These are phyloP conservation scores for Pogonocichla stellata DNA, from an alignment of 2,113 vertebrate genomes.

Conservation along the genomic window DNA sequence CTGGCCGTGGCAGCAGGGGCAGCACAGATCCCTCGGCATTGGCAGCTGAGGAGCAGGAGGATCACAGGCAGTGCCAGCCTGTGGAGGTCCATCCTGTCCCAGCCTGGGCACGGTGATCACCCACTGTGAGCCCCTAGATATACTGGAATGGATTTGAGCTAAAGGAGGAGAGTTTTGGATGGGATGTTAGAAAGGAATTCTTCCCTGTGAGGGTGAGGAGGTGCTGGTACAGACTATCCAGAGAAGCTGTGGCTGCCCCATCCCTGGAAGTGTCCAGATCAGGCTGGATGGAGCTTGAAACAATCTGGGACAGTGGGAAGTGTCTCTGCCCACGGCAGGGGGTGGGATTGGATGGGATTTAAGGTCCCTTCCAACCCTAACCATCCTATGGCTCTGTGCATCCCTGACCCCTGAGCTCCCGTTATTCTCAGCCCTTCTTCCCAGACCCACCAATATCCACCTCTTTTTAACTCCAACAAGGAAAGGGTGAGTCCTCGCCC, in stretches of 20 bases:
- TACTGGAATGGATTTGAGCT: background rate
- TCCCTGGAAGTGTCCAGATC: background rate
- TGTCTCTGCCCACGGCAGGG: background rate
- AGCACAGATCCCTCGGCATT: background rate
- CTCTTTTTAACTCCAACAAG: background rate
- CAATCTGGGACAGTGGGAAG: background rate
- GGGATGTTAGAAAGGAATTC: background rate
- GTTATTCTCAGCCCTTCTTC: background rate
- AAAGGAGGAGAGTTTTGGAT: background rate
- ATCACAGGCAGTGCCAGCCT: background rate
- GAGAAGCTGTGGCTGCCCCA: background rate
- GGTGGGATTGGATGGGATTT: background rate
- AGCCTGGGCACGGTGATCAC: background rate
- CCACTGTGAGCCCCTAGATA: background rate
- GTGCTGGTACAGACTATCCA: background rate
- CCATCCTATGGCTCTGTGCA: background rate
- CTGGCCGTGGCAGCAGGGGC: rapidly evolving
- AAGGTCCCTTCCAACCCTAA: background rate
- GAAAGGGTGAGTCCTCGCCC: too few species aligned
- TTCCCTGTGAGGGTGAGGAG: background rate
- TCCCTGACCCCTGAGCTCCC: background rate
- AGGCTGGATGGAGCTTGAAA: rapidly evolving
- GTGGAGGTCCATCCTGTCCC: background rate
- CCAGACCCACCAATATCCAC: background rate
- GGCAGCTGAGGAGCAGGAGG: background rate